Base-by-base conservation (phyloP, 2,888 invertebrate species). In the Campoletis raptor region DNA sequence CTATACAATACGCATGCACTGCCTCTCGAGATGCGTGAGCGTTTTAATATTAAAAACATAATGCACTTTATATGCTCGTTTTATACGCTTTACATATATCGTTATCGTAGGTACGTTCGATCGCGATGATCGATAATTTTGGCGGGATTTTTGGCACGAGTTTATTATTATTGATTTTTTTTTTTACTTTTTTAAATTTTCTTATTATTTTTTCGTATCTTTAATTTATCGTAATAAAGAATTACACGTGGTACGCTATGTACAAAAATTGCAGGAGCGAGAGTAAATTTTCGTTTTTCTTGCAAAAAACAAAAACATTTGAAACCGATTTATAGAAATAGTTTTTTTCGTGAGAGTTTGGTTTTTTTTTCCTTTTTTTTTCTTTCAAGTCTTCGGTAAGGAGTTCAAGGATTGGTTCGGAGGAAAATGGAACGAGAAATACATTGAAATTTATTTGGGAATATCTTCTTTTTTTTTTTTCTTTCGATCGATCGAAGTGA, bases 111-210 rank as follows among this genome's bases (percentile, higher is more conserved):
- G 66, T 85, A 85, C 73, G 66, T 24, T 81, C 85, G 84, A 88
- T 85, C 81, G 81, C 74, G 30, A 15, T 15, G 73, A 80, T 74
- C 83, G 87, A 86, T 87, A 77, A 85, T 86, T 72, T 87, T 88
- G 87, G 88, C 87, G 83, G 76, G 73, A 83, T 82, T 87, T 87
- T 88, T 86, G 87, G 87, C 87, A 88, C 87, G 80, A 84, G 36
- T 73, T 73, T 70, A 80, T 61, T 54, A 48, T 79, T 87, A 24
- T 64, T 66, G 5, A 18, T 73, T 74, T 78, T 66, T 79, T 74
- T 83, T 57, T 61, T 48, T n/a, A n/a, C 5, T 0, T 5, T 48
- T 7, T 48, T 48, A 6, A 40, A 40, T 40, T 73, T 85, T 45
- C 52, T n/a, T n/a, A n/a, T n/a, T n/a, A n/a, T 52, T 76, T 85